Evolutionary conservation across 2,797 vertebrate genomes (phyloP).

Genomic region (Danio aesculapii): DNA sequence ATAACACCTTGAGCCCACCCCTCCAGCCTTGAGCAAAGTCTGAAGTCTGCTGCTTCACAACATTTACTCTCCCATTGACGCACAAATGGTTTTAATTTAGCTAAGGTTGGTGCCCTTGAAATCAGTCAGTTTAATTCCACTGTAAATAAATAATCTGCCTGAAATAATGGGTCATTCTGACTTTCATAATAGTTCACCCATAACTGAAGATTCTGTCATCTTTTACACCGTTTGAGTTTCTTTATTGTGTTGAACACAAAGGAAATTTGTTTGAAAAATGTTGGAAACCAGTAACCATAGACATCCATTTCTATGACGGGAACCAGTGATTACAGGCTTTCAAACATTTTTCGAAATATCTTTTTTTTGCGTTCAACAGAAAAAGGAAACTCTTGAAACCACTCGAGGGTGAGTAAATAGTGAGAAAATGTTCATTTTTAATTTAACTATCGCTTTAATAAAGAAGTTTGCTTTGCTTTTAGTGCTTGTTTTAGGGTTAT

Average conservation of each 20-base stretch:
- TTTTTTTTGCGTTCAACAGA: no score
- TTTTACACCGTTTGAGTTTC: no score
- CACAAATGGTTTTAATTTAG: neutral
- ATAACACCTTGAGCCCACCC: neutral
- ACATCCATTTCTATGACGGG: no score
- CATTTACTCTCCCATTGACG: conserved; percentile 41
- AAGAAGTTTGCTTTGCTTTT: neutral
- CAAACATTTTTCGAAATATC: no score
- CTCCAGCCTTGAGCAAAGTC: conserved; percentile 8
- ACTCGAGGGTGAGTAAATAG: no score
- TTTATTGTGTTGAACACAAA: neutral
- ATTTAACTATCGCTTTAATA: conserved; percentile 48
- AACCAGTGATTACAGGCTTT: no score
- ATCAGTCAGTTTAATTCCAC: conserved; percentile 44
- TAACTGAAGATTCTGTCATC: no score
- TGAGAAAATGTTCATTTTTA: conserved; percentile 6
- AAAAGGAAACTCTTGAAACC: no score
- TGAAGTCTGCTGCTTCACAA: conserved; percentile 30
- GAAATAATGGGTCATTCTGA: no score
- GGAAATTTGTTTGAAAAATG: no score
- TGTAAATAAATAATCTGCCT: conserved; percentile 40
- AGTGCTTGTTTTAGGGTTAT: conserved; percentile 10
- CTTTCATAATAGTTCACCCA: no score
- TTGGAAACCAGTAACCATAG: no score
- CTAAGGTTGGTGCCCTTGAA: neutral